Conservation (phyloP, 1,140 invertebrate species). For the Zaprionus tsacasi region DNA sequence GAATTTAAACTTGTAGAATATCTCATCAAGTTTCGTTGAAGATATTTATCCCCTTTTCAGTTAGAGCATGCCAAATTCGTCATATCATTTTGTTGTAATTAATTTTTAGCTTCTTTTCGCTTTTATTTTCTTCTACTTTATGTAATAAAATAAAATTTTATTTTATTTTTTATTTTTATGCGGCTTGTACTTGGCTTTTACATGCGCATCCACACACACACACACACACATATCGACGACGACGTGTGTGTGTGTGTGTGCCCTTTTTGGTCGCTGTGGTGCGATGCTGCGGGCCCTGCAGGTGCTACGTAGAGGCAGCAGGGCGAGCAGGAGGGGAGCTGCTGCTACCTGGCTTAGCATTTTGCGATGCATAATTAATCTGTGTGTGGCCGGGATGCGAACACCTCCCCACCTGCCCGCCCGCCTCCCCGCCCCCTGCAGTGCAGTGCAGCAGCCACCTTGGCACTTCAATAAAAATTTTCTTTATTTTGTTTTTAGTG, state of each 20-base stretch:
- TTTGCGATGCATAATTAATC: slow-evolving; percentile 81
- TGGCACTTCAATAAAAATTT: slow-evolving; percentile 79
- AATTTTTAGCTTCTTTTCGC: slow-evolving; percentile 33
- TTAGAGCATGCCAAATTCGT: slow-evolving; percentile 11
- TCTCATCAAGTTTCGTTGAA: too few species aligned
- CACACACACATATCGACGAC: slow-evolving; percentile 23
- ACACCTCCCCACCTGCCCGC: slow-evolving; percentile 17
- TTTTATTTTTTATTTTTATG: slow-evolving; percentile 70
- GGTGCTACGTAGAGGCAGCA: slow-evolving; percentile 30
- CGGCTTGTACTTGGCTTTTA: slow-evolving; percentile 79
- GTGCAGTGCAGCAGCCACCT: slow-evolving; percentile 28
- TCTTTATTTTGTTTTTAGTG: slow-evolving; percentile 82
- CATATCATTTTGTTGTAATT: slow-evolving; percentile 18
- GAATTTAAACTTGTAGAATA: too few species aligned
- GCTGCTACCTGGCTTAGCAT: slow-evolving; percentile 76
- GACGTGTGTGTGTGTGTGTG: slow-evolving; percentile 26
- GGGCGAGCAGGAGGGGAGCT: slow-evolving; percentile 34
- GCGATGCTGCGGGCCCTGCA: slow-evolving; percentile 36
- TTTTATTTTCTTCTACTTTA: slow-evolving; percentile 12
- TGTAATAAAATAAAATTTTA: slow-evolving; percentile 35
- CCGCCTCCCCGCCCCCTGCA: neutral
- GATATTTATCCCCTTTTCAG: too few species aligned
- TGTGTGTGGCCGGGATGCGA: slow-evolving; percentile 49
- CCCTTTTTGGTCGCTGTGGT: slow-evolving; percentile 39
- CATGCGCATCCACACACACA: slow-evolving; percentile 40